A percentile compares a stretch with the other conserved stretches of the same genome.
Evolutionary conservation across 2,797 vertebrate genomes (phyloP).

Genomic region (Botia kubotai): DNA sequence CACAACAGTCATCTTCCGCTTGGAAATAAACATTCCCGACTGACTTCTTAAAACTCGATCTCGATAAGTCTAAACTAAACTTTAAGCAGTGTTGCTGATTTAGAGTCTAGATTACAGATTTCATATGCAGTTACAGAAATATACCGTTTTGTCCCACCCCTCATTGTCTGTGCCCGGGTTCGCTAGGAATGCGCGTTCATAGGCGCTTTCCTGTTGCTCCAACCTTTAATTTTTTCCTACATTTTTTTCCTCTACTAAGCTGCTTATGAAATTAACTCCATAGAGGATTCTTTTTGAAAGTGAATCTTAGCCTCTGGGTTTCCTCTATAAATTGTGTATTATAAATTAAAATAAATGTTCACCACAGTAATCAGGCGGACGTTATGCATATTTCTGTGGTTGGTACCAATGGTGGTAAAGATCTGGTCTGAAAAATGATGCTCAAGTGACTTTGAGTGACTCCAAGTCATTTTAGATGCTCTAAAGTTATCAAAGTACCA

Average conservation of each 20-base stretch:
- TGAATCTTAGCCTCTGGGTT: not conserved
- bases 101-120: conserved; percentile 72
- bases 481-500: not conserved
- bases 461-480: too few species aligned
- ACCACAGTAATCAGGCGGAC: not conserved
- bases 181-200: conserved; percentile 78
- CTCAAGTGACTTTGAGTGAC: too few species aligned
- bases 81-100: conserved; percentile 66
- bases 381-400: not conserved
- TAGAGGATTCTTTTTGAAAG: conserved; percentile 48
- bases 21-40: conserved; percentile 48
- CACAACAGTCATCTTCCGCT: conserved; percentile 63
- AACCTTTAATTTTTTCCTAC: conserved; percentile 75
- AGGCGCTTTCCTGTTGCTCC: conserved; percentile 82
- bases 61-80: conserved; percentile 53
- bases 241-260: conserved; percentile 61
- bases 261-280: conserved; percentile 63
- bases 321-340: not conserved
- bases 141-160: conserved; percentile 77
- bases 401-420: not conserved
- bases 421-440: not conserved
- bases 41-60: conserved; percentile 42
- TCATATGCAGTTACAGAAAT: conserved; percentile 57
- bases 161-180: conserved; percentile 76
- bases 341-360: not conserved